Evolutionary conservation across 53 echinoderm and acorn worm genomes (phyloP).

Genomic region (Temnopleurus reevesii): DNA sequence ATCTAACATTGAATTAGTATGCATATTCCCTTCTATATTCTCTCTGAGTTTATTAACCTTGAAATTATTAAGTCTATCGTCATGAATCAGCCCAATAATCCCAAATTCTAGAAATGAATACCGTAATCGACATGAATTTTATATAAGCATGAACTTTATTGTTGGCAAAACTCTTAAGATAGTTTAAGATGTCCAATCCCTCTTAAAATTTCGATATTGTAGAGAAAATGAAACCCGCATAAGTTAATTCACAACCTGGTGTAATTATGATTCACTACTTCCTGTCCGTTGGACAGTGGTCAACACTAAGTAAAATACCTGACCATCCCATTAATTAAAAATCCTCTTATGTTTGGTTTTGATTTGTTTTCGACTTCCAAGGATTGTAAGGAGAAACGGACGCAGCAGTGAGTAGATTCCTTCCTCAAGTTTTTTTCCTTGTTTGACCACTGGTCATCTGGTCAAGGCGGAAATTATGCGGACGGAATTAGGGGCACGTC

Average conservation of each 20-base stretch:
- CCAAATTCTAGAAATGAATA: too few species aligned
- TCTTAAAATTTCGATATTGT: too few species aligned
- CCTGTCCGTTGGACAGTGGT: neutral
- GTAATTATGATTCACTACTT: neutral
- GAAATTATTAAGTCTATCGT: too few species aligned
- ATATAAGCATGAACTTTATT: too few species aligned
- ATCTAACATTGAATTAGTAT: too few species aligned
- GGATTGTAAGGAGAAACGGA: neutral
- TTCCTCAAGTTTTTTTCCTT: conserved; percentile 10
- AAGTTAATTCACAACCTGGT: neutral
- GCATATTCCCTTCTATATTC: too few species aligned
- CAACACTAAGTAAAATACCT: neutral
- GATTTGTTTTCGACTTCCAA: neutral
- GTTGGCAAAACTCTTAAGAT: too few species aligned
- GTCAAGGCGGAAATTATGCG: conserved; percentile 24
- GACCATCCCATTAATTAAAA: neutral
- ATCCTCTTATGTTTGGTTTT: neutral
- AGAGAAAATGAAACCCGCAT: too few species aligned
- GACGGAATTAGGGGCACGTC: conserved; percentile 7
- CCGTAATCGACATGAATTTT: too few species aligned
- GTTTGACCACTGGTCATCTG: conserved; percentile 24
- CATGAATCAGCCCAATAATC: too few species aligned
- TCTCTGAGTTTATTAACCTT: too few species aligned
- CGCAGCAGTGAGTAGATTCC: neutral
- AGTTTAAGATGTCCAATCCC: too few species aligned